Percentiles rank a stretch among this genome's conserved stretches.
Evolutionary conservation across 2,888 invertebrate species (phyloP).

Genomic region (Lasioglossum calceatum): DNA sequence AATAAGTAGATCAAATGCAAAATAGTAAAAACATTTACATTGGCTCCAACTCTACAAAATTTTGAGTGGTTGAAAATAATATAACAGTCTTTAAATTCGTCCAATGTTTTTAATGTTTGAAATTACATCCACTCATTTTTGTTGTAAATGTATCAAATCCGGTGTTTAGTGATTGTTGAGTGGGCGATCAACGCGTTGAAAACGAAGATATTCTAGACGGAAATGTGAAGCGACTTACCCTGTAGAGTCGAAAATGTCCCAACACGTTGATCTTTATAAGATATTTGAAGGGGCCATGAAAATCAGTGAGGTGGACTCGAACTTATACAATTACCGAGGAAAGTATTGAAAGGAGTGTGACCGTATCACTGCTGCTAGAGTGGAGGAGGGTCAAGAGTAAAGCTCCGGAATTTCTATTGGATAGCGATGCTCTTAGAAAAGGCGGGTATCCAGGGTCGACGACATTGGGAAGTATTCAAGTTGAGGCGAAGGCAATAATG

Average conservation of each 20-base stretch:
- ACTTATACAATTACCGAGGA: not conserved
- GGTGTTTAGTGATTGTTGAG: too few relatives aligned
- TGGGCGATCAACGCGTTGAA: too few relatives aligned
- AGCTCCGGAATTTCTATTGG: not conserved
- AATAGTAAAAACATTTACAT: not conserved
- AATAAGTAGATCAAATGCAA: not conserved
- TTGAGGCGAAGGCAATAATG: constrained; percentile 12
- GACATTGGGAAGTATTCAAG: constrained; percentile 36
- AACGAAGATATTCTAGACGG: too few relatives aligned
- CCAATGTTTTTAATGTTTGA: too few relatives aligned
- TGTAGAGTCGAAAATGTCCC: too few relatives aligned
- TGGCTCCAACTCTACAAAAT: too few relatives aligned
- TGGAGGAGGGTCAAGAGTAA: not conserved
- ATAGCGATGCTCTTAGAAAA: not conserved
- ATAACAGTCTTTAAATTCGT: too few relatives aligned
- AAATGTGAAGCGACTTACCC: too few relatives aligned
- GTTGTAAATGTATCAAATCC: too few relatives aligned
- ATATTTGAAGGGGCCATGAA: not conserved
- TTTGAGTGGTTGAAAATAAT: too few relatives aligned
- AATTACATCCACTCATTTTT: too few relatives aligned
- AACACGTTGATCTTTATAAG: not conserved
- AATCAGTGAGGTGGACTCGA: not conserved
- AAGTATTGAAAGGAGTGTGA: not conserved
- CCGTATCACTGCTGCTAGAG: not conserved
- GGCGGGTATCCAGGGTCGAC: not conserved